These are phyloP conservation scores for Thalpophila matura DNA, from an alignment of 2,888 invertebrate genomes.

Conservation along the genomic window DNA sequence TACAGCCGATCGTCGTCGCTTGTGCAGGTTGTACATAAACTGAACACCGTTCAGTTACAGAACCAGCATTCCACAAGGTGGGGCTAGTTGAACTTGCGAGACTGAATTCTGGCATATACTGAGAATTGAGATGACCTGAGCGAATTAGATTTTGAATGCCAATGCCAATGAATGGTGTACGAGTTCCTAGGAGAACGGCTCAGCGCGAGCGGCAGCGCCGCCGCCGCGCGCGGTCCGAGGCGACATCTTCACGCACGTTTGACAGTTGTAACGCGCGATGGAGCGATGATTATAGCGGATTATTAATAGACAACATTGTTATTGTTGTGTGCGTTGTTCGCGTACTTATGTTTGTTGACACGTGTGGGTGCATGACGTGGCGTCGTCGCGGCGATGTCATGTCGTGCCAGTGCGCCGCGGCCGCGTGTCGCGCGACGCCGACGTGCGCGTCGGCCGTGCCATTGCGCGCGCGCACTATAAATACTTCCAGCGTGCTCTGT, in stretches of 20 bases:
- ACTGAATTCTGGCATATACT: not conserved
- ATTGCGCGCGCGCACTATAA: slow-evolving; percentile 51
- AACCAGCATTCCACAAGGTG: not conserved
- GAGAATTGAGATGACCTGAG: not conserved
- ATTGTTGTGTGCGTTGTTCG: slow-evolving; percentile 64
- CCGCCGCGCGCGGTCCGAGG: not conserved
- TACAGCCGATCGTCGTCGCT: slow-evolving; percentile 1
- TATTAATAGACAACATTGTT: slow-evolving; percentile 74
- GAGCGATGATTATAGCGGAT: slow-evolving; percentile 69
- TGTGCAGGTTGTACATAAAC: slow-evolving; percentile 5
- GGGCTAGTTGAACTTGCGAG: not conserved
- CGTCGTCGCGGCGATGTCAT: slow-evolving; percentile 1
- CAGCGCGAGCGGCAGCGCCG: not conserved
- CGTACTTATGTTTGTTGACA: slow-evolving; percentile 56
- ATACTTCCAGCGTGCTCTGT: slow-evolving; percentile 51
- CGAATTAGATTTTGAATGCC: no score
- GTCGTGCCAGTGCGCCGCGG: not conserved
- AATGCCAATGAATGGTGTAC: not conserved
- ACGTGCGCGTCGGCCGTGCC: slow-evolving; percentile 4
- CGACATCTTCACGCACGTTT: slow-evolving; percentile 13
- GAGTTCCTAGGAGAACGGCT: no score
- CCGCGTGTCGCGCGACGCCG: not conserved
- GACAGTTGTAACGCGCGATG: slow-evolving; percentile 51
- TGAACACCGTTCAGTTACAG: not conserved
- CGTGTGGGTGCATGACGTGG: slow-evolving; percentile 49